phyloP scores from a whole-genome alignment of 1,140 invertebrate genomes.

The Adelges cooleyi region DNA sequence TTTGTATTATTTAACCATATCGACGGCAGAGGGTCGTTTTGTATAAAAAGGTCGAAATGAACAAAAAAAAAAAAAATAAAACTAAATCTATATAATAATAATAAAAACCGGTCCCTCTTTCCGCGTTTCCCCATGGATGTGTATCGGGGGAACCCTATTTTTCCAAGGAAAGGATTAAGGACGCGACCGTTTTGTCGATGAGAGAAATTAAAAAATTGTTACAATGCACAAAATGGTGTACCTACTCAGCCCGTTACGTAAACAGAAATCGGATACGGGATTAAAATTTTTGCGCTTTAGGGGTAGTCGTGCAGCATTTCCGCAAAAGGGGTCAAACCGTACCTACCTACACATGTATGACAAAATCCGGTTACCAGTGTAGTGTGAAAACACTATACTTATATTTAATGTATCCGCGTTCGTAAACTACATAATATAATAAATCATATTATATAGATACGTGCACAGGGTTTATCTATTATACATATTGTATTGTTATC shows the following conservation, averaged over 20 bases:
- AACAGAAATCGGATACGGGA: constrained; percentile 28
- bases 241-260: constrained; percentile 10
- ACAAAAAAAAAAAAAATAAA: constrained; percentile 15
- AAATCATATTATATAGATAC: too few species aligned
- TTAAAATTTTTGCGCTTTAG: constrained; percentile 8
- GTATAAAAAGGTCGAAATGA: constrained; percentile 23
- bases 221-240: constrained; percentile 9
- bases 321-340: neutral
- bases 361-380: neutral
- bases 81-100: neutral
- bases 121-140: neutral
- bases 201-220: constrained; percentile 25
- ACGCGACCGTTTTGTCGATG: constrained; percentile 22
- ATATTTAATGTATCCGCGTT: too few species aligned
- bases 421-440: too few species aligned
- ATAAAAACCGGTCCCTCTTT: constrained; percentile 14
- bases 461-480: too few species aligned
- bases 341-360: neutral
- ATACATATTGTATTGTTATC: too few species aligned
- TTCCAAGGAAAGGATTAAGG: constrained; percentile 26
- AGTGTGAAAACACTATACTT: too few species aligned
- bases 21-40: neutral
- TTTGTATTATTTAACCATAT: constrained; percentile 11
- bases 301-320: neutral
- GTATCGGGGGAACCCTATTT: neutral